phyloP scores from a whole-genome alignment of 2,888 invertebrate species.

The Stenodema calcarata region DNA sequence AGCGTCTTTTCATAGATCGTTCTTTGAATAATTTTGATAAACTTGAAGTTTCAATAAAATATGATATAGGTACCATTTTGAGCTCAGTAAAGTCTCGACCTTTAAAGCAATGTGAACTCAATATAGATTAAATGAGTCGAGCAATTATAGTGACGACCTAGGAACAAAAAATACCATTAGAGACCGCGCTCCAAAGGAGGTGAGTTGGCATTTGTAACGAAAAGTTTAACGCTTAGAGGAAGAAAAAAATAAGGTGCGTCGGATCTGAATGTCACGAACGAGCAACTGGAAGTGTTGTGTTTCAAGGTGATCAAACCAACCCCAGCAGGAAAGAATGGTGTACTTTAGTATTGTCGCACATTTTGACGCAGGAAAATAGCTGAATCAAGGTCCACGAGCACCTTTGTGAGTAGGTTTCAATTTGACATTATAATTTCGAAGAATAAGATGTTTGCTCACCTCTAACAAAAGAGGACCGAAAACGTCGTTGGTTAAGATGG shows the following conservation, averaged over 20 bases:
- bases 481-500: constrained; percentile 73
- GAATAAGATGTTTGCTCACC: constrained; percentile 61
- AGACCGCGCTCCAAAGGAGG: neutral
- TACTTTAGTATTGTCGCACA: neutral
- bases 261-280: neutral
- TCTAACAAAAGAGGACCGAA: constrained; percentile 76
- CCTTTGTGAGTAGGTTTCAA: neutral
- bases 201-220: neutral
- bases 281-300: neutral
- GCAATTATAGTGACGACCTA: no score
- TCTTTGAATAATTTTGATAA: no score
- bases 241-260: neutral
- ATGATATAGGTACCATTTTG: no score
- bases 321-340: neutral
- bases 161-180: no score
- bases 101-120: no score
- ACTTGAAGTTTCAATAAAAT: no score
- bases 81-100: no score
- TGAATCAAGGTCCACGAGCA: no score
- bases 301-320: neutral
- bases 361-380: neutral
- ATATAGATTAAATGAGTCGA: no score
- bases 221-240: neutral
- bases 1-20: no score
- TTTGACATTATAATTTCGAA: neutral